These are phyloP conservation scores for Agriotes lineatus DNA, from an alignment of 2,888 invertebrate genomes.

Conservation along the genomic window DNA sequence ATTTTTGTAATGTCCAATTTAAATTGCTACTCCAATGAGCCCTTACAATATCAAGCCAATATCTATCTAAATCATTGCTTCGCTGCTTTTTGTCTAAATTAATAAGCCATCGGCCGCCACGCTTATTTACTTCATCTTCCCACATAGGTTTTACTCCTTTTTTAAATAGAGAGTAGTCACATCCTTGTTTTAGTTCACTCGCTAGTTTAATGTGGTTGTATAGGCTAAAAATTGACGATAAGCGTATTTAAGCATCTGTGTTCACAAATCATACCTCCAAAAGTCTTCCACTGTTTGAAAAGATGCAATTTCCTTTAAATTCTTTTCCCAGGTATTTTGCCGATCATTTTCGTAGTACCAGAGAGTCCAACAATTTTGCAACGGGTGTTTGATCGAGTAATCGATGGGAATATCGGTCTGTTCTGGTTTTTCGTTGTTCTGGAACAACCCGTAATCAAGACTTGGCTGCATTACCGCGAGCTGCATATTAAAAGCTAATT, in stretches of 20 bases:
- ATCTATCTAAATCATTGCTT: constrained; percentile 80
- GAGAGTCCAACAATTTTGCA: constrained; percentile 96
- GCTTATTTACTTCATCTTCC: constrained; percentile 93
- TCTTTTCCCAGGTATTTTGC: constrained; percentile 92
- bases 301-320: constrained; percentile 92
- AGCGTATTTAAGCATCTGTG: not conserved
- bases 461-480: not conserved
- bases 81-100: constrained; percentile 86
- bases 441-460: not conserved
- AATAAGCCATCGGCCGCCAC: constrained; percentile 94
- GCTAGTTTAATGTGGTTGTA: constrained; percentile 93
- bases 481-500: too few relatives aligned
- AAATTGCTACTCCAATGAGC: not conserved
- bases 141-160: constrained; percentile 95
- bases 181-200: constrained; percentile 85
- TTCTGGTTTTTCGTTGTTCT: constrained; percentile 33
- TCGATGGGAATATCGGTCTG: constrained; percentile 61
- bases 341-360: constrained; percentile 98
- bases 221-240: constrained; percentile 69
- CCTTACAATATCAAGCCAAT: constrained; percentile 89
- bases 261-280: constrained; percentile 82
- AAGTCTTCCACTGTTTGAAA: constrained; percentile 99
- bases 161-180: constrained; percentile 89
- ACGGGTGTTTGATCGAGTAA: constrained; percentile 82
- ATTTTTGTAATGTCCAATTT: not conserved